A percentile compares a stretch with the other conserved stretches of the same genome.
Evolutionary conservation across 2,888 invertebrate species (phyloP).

Genomic region (Hirtodrosophila duncani): DNA sequence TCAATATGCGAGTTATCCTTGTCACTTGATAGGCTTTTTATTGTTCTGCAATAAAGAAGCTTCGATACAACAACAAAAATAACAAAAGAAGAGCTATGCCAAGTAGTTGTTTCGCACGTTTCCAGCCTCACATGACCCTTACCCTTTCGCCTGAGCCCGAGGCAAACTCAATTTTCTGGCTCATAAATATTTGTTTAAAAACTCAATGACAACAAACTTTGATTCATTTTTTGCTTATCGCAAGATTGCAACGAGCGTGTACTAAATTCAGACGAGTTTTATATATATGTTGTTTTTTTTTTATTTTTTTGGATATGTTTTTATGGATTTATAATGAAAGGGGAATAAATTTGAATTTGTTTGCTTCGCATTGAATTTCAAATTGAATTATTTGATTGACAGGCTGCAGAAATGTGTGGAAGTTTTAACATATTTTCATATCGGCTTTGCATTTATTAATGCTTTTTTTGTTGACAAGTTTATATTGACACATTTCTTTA

Average conservation of each 20-base stretch:
- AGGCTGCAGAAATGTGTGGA: no score
- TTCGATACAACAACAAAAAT: constrained; percentile 38
- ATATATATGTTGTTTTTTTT: background rate
- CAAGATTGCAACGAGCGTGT: no score
- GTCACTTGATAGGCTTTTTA: constrained; percentile 57
- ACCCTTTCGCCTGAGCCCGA: background rate
- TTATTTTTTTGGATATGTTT: background rate
- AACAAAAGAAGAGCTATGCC: constrained; percentile 45
- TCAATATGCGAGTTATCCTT: constrained; percentile 52
- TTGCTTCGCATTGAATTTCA: constrained; percentile 18
- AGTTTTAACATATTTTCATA: constrained; percentile 50
- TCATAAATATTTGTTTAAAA: constrained; percentile 66
- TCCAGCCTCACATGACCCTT: background rate
- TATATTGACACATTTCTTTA: constrained; percentile 5
- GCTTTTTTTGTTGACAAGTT: no score
- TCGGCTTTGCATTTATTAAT: no score
- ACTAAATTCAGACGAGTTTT: no score
- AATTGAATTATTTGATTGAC: constrained; percentile 62
- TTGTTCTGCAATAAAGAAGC: constrained; percentile 46
- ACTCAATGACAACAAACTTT: constrained; percentile 53
- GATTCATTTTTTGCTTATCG: constrained; percentile 49
- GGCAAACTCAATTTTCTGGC: constrained; percentile 62
- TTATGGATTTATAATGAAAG: constrained; percentile 55
- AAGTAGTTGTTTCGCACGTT: background rate
- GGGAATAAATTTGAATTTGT: no score